A percentile compares a stretch with the other conserved stretches of the same genome.
Evolutionary conservation across 2,888 invertebrate species (phyloP).

Genomic region (Strigamia maritima): DNA sequence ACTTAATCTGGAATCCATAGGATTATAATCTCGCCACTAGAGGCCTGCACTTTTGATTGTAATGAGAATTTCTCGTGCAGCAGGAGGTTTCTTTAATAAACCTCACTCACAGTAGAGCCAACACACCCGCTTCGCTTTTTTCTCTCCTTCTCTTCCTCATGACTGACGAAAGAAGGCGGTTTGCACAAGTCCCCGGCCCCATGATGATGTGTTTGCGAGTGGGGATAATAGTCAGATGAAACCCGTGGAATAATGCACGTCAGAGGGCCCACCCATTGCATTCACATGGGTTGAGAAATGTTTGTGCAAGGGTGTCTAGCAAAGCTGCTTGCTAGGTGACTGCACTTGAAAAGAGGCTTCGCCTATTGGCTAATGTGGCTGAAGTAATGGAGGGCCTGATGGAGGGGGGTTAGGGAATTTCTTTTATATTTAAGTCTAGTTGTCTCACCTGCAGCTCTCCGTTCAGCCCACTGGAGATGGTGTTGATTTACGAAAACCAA

Average conservation of each 20-base stretch:
- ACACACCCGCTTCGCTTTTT: too few relatives aligned
- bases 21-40: conserved; percentile 19
- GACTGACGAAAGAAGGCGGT: neutral
- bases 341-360: conserved; percentile 11
- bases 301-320: conserved; percentile 9
- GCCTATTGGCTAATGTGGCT: conserved; percentile 10
- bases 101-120: neutral
- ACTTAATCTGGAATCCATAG: conserved; percentile 6
- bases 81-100: conserved; percentile 4
- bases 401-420: neutral
- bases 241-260: neutral
- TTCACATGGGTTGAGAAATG: neutral
- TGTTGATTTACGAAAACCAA: too few relatives aligned
- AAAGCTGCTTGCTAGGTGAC: conserved; percentile 23
- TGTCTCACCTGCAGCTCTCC: neutral
- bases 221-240: neutral
- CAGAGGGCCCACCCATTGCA: conserved; percentile 16
- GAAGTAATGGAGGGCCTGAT: neutral
- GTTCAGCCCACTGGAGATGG: neutral
- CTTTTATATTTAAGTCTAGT: neutral
- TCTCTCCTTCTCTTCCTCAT: neutral
- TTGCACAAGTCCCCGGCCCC: too few relatives aligned
- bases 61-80: conserved; percentile 23
- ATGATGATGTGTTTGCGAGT: neutral
- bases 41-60: conserved; percentile 6